Evolutionary conservation across 1,140 invertebrate genomes (phyloP).

Genomic region (Meloidogyne floridensis): DNA sequence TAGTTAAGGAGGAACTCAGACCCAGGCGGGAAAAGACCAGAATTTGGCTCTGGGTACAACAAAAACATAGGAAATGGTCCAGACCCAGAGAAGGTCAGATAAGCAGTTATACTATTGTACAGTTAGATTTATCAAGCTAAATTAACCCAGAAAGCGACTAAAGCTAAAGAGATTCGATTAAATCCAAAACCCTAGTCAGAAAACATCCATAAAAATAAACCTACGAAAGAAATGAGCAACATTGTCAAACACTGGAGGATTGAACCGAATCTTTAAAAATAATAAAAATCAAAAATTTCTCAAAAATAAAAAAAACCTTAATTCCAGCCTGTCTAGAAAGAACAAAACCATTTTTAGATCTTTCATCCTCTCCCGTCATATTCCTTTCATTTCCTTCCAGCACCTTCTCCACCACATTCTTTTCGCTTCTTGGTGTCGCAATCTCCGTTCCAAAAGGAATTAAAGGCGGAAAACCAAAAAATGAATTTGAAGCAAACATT

Average conservation of each 20-base stretch:
- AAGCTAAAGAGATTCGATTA: not conserved
- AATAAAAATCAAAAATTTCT: not conserved
- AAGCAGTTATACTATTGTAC: no score
- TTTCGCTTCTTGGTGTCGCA: not conserved
- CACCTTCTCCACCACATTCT: not conserved
- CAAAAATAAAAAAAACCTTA: not conserved
- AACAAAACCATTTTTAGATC: not conserved
- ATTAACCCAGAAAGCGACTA: no score
- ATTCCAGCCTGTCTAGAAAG: constrained; percentile 11
- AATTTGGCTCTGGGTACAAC: no score
- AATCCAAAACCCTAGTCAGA: not conserved
- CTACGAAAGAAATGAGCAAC: constrained; percentile 46
- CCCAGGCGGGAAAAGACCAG: no score
- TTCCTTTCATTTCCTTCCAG: not conserved
- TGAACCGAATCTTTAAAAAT: constrained; percentile 40
- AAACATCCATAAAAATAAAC: constrained; percentile 27
- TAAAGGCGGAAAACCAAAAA: not conserved
- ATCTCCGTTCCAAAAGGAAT: constrained; percentile 7
- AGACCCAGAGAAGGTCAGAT: no score
- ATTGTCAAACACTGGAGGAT: constrained; percentile 49
- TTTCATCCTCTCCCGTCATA: not conserved
- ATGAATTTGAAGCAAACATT: not conserved
- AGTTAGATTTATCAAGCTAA: no score
- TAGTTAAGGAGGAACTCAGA: no score
- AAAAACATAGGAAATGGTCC: no score